Evolutionary conservation across 2,113 vertebrate species (phyloP).

Genomic region (Stegastes partitus): DNA sequence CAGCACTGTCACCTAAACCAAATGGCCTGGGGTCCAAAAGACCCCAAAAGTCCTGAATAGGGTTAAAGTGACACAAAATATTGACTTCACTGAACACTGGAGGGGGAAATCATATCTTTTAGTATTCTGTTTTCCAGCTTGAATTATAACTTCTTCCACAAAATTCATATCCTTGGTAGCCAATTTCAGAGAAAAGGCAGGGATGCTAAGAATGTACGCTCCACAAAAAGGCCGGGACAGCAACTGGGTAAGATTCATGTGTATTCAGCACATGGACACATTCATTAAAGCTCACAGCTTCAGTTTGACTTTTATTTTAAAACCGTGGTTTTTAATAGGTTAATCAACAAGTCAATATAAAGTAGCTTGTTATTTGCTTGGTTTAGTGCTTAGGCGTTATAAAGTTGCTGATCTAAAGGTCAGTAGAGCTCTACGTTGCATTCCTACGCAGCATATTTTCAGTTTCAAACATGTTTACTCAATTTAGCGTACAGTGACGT

Average conservation of each 20-base stretch:
- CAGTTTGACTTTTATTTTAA: neutral
- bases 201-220: neutral
- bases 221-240: neutral
- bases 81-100: no score
- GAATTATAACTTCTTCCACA: no score
- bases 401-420: conserved; percentile 11
- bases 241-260: neutral
- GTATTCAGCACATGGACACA: neutral
- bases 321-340: neutral
- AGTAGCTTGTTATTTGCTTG: fast-evolving
- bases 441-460: neutral
- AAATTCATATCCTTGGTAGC: no score
- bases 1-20: no score
- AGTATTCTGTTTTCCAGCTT: no score
- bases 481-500: neutral
- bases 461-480: neutral
- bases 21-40: no score
- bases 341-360: neutral
- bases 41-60: no score
- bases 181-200: neutral
- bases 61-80: no score
- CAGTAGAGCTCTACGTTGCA: neutral
- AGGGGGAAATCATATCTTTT: no score
- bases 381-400: neutral
- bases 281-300: conserved; percentile 11